These are phyloP conservation scores for Zenarchopterus dispar DNA, from an alignment of 2,797 vertebrate genomes.

Conservation along the genomic window DNA sequence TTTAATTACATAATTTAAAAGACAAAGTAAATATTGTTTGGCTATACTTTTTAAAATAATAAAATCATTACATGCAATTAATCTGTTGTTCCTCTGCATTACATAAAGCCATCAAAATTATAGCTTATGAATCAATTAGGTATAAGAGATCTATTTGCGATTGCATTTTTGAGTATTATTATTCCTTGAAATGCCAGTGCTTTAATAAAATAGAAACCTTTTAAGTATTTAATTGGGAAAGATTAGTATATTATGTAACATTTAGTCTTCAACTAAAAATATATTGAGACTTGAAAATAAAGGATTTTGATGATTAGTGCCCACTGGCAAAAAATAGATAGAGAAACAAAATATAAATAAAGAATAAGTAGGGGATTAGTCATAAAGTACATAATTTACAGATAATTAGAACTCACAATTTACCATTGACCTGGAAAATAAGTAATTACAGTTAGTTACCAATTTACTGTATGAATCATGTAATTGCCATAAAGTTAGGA, in stretches of 20 bases:
- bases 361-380: conserved; percentile 28
- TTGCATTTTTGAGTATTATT: conserved; percentile 22
- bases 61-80: conserved; percentile 1
- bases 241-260: conserved; percentile 46
- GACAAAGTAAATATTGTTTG: conserved; percentile 8
- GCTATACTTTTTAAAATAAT: conserved; percentile 27
- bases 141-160: conserved; percentile 28
- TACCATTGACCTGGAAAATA: conserved; percentile 46
- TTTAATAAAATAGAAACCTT: conserved; percentile 43
- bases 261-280: conserved; percentile 33
- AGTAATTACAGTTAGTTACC: conserved; percentile 25
- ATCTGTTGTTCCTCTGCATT: conserved; percentile 16
- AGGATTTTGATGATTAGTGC: conserved; percentile 31
- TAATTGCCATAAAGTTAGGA: conserved; percentile 35
- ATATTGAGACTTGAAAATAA: conserved; percentile 31
- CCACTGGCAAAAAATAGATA: conserved; percentile 13
- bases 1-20: conserved; percentile 7
- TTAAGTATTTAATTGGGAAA: conserved; percentile 38
- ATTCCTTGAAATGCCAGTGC: conserved; percentile 42
- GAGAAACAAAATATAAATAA: conserved; percentile 29
- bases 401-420: conserved; percentile 53
- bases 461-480: conserved; percentile 43
- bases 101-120: conserved; percentile 7
- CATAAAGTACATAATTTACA: conserved; percentile 51
- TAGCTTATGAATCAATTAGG: conserved; percentile 17